Conservation (phyloP, 2,113 vertebrate genomes). For the Gasterosteus nipponicus region DNA sequence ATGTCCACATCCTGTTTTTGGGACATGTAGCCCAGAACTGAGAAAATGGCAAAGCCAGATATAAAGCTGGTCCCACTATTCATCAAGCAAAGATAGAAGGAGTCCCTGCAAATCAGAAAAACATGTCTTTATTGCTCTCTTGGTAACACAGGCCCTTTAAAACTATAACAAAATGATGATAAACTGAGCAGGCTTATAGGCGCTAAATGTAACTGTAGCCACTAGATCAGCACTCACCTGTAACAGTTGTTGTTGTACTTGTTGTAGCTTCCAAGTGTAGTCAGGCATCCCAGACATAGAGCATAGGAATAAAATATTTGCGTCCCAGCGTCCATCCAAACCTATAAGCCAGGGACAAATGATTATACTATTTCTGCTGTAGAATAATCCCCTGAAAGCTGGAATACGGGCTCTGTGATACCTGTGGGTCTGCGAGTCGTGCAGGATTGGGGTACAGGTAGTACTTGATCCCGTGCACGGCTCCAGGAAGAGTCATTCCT, state of each 20-base stretch:
- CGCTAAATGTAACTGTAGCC: not conserved
- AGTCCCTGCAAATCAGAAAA: slow-evolving; percentile 72
- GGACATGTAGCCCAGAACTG: slow-evolving; percentile 88
- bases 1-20: slow-evolving; percentile 75
- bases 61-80: slow-evolving; percentile 90
- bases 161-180: not conserved
- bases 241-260: slow-evolving; percentile 79
- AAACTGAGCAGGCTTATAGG: not conserved
- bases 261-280: slow-evolving; percentile 77
- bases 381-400: not conserved
- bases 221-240: slow-evolving; percentile 45
- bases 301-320: slow-evolving; percentile 80
- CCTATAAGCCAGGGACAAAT: slow-evolving; percentile 46
- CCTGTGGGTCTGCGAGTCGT: slow-evolving; percentile 89
- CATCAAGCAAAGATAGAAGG: slow-evolving; percentile 82
- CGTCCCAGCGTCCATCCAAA: slow-evolving; percentile 80
- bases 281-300: slow-evolving; percentile 73
- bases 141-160: not conserved
- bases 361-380: too few relatives aligned
- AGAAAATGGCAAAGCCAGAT: slow-evolving; percentile 91
- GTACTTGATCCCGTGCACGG: slow-evolving; percentile 85
- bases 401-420: slow-evolving; percentile 40
- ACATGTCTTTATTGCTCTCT: not conserved
- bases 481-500: slow-evolving; percentile 88
- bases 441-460: slow-evolving; percentile 87